Base-by-base conservation (phyloP, 1,140 invertebrate genomes). In the Leptinotarsa undecemlineata region DNA sequence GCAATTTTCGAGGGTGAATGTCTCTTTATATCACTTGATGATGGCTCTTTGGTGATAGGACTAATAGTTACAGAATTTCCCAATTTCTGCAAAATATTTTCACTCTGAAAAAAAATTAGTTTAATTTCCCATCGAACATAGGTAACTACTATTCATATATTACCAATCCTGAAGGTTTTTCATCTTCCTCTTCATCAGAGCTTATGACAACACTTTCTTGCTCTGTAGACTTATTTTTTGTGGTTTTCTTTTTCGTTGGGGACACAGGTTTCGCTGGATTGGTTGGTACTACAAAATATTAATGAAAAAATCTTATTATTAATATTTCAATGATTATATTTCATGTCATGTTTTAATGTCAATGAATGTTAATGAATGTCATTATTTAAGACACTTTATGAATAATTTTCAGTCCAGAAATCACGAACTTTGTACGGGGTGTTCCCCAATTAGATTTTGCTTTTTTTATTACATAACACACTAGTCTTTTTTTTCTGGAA, bases 201-300 rank as follows among this genome's bases (percentile, higher is more conserved):
- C 90, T 91, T 83, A 90, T 91, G 68, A 91, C 84, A 80, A 90
- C 89, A 64, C 91, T 89, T 61, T 89, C 88, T 82, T 91, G 90
- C 76, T 91, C 89, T 3, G 87, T 85, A 14, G 66, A 17, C 83
- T 85, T 74, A 74, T 77, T 60, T 79, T 82, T 74, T 15, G 75
- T 68, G 8, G 71, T 48, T 48, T 72, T 74, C 76, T 80, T 79
- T 70, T 80, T 81, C 71, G 33, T 20, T 19, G 51, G 68, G n/a
- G 47, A 23, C 4, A 48, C n/a, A 13, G 47, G 17, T 70, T 70
- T 70, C 26, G 66, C 3, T n/a, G 23, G 23, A 42, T 42, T 42
- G 33, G 33, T 42, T 2, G 26, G 11, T 15, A 15, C 67, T 66
- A 13, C 4, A 19, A 26, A 17, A 26, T 17, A 66, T n/a, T 20